Evolutionary conservation across 2,888 invertebrate genomes (phyloP), one percentile per base, ranked within the genome.

Genomic region (Plebejus argus): DNA sequence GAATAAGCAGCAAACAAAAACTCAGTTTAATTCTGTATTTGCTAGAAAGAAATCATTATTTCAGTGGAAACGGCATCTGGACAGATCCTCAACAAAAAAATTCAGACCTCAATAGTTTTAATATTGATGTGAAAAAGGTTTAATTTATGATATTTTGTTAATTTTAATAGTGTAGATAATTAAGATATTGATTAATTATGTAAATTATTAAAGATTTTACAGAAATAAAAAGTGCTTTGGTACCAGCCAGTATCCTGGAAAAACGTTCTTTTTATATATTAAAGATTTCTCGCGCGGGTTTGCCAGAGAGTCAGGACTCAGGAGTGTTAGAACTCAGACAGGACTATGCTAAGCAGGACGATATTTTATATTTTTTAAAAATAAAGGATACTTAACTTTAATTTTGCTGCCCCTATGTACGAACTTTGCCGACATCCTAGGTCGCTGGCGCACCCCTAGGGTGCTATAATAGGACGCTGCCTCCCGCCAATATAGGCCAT

Each of bases 31-130:
- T 86, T 20, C 81, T 94, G 28, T 94, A 94, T 87, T 83, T 89
- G 78, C 84, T 94, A 72, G 94, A 94, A 84, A 93, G 87, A 83
- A 89, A 90, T 53, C 92, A 94, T 84, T 92, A 94, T 81, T 94
- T 94, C 84, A 87, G 88, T 81, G 94, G 93, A 39, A 93, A 94
- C 87, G 94, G 94, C 76, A 89, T 94, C 3, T 94, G 94, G 94
- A 83, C 82, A 80, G 93, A 91, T 82, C 91, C 91, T 78, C 92
- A 90, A 83, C 85, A 82, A 78, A 89, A 84, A 82, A 82, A 78
- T 80, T 77, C 70, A 35, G 79, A 81, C 15, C 2, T 12, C 20
- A 77, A 77, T 58, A 28, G 66, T 23, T 75, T 72, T 45, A 35
- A 39, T 70, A 70, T 70, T 70, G 45, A 39, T 77, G n/a, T 28